These are phyloP conservation scores for Petrocephalus zakoni DNA, from an alignment of 2,113 vertebrate species.

Conservation along the genomic window DNA sequence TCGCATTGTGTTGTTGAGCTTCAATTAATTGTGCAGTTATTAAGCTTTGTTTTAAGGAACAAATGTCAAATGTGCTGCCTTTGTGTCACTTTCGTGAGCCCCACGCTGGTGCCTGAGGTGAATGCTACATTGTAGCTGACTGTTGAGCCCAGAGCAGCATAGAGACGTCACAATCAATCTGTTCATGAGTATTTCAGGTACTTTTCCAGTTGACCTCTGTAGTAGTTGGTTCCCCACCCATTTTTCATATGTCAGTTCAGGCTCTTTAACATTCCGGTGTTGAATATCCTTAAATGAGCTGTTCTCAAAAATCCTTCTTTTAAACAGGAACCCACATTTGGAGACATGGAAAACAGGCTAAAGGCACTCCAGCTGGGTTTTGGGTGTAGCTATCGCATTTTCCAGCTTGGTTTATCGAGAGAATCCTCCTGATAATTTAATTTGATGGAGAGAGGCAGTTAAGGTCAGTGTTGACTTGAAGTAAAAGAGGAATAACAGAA, in stretches of 20 bases:
- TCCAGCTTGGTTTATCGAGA: background rate
- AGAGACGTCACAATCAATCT: too few species aligned
- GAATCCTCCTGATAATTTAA: background rate
- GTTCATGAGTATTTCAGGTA: background rate
- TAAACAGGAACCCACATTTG: background rate
- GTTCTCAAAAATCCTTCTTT: background rate
- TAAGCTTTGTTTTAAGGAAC: background rate
- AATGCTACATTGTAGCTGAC: too few species aligned
- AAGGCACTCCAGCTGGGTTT: background rate
- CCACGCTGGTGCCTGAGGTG: too few species aligned
- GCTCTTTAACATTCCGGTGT: background rate
- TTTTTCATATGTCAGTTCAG: background rate
- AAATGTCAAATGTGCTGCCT: background rate
- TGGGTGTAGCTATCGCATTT: background rate
- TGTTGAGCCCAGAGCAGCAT: too few species aligned
- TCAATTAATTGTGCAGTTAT: background rate
- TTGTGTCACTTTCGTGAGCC: background rate
- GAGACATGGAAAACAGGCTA: background rate
- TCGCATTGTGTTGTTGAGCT: background rate
- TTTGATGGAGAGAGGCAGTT: background rate
- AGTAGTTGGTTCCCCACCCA: background rate
- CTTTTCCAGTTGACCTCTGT: background rate
- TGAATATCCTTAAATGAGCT: background rate
- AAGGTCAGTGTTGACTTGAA: background rate
- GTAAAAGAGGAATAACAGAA: background rate